Percentiles rank a stretch among this genome's conserved stretches.
phyloP scores from a whole-genome alignment of 2,888 invertebrate species.

The Drosophila borealis region DNA sequence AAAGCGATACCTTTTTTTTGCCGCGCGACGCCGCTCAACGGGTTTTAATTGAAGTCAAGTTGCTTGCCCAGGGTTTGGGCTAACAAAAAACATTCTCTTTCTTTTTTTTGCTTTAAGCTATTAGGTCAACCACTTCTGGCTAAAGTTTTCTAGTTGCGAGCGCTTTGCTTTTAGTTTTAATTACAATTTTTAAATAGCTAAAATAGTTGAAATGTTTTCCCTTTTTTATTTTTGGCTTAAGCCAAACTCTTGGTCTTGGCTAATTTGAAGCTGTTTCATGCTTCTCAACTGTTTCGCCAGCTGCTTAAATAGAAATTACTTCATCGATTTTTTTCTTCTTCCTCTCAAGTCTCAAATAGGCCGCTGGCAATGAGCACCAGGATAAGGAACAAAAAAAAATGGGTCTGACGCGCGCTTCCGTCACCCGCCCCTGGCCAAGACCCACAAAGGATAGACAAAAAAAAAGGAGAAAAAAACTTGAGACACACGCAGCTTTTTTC shows the following conservation, averaged over 20 bases:
- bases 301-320: conserved; percentile 69
- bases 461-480: conserved; percentile 57
- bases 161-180: conserved; percentile 2
- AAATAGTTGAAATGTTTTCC: conserved; percentile 4
- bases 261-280: conserved; percentile 41
- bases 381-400: conserved; percentile 52
- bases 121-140: conserved; percentile 1
- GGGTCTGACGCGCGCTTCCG: conserved; percentile 66
- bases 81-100: not conserved
- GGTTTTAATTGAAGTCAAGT: conserved; percentile 72
- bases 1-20: conserved; percentile 25
- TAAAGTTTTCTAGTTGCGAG: not conserved
- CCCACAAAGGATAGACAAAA: conserved; percentile 48
- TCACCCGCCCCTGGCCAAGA: conserved; percentile 28
- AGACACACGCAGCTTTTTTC: conserved; percentile 67
- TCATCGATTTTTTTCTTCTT: conserved; percentile 69
- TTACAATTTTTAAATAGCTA: conserved; percentile 5
- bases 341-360: conserved; percentile 60
- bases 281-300: conserved; percentile 34
- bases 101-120: not conserved
- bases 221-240: not conserved
- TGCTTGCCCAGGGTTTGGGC: conserved; percentile 15
- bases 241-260: conserved; percentile 39
- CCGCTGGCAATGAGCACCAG: conserved; percentile 58
- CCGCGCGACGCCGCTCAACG: conserved; percentile 43